Evolutionary conservation across 2,797 vertebrate species (phyloP), one percentile per base, ranked within the genome.

Genomic region (Sebastes taczanowskii): DNA sequence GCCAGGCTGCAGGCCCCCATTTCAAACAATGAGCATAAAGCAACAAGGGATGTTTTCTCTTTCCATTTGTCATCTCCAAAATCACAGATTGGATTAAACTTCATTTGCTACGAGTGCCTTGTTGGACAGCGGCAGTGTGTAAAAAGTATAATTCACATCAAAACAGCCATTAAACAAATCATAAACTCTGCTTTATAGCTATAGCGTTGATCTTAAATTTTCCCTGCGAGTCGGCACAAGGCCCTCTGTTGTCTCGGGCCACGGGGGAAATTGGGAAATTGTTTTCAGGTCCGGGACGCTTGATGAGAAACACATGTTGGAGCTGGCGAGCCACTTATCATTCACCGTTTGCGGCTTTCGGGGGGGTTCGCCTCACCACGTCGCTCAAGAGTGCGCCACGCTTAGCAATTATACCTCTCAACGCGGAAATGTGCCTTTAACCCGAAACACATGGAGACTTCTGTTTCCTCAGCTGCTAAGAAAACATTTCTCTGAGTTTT

Each of bases 241-340:
- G 93, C 92, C 91, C 89, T 80, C 79, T 90, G 89, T 96, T 97
- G 96, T 97, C 93, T 95, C 92, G 86, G 96, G 96, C 96, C 96
- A 93, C 95, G 92, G 93, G 94, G 96, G 97, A 98, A 97, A 97
- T 96, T 96, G 95, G 94, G 92, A 97, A 97, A 97, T 96, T 95
- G 96, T 97, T 97, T 97, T 95, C 95, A 96, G 94, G 95, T 96
- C 94, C 91, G 65, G 88, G 93, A 93, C 92, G 86, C 94, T 92
- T 97, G 96, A 98, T 97, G 94, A 96, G 96, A 96, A 97, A 95
- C 97, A 98, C 95, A 96, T 98, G 97, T 96, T 95, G 87, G 85
- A 87, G 78, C 94, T 94, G 91, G 93, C 80, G 91, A 90, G 95
- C 93, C 92, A 91, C 92, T 85, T 95, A 91, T 91, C 90, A 84